Conservation (phyloP, 2,888 invertebrate genomes). For the Cremastinae sp. region DNA sequence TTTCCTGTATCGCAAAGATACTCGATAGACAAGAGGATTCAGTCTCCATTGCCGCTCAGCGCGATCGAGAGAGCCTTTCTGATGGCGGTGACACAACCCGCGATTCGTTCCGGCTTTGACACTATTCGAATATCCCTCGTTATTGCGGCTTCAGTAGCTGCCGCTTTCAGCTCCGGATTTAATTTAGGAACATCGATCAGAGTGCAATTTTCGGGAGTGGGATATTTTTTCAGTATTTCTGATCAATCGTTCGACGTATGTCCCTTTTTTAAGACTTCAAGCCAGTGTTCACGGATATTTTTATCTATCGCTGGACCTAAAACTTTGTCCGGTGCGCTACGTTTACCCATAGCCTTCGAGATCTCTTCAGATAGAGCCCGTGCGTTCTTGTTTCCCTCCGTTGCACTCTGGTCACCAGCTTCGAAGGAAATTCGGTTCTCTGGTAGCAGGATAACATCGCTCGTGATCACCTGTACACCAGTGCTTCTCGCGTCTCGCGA, state of each 20-base stretch:
- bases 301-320: conserved; percentile 25
- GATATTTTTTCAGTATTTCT: conserved; percentile 41
- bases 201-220: conserved; percentile 38
- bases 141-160: conserved; percentile 35
- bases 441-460: conserved; percentile 23
- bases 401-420: conserved; percentile 31
- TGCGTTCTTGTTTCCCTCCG: conserved; percentile 29
- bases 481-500: conserved; percentile 28
- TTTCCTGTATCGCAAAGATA: conserved; percentile 34
- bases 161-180: conserved; percentile 33
- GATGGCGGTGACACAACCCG: conserved; percentile 27
- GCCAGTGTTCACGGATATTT: conserved; percentile 23
- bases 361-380: conserved; percentile 28
- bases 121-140: conserved; percentile 34
- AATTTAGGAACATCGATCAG: conserved; percentile 34
- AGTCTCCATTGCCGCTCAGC: conserved; percentile 25
- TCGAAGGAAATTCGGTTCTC: conserved; percentile 26
- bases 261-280: conserved; percentile 29
- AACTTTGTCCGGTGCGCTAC: conserved; percentile 28
- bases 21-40: conserved; percentile 23
- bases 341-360: conserved; percentile 44
- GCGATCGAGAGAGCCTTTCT: conserved; percentile 29
- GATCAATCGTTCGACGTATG: conserved; percentile 29
- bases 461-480: conserved; percentile 37
- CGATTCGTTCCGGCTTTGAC: conserved; percentile 37